phyloP scores from a whole-genome alignment of 2,113 vertebrate genomes.

The Boleophthalmus pectinirostris region DNA sequence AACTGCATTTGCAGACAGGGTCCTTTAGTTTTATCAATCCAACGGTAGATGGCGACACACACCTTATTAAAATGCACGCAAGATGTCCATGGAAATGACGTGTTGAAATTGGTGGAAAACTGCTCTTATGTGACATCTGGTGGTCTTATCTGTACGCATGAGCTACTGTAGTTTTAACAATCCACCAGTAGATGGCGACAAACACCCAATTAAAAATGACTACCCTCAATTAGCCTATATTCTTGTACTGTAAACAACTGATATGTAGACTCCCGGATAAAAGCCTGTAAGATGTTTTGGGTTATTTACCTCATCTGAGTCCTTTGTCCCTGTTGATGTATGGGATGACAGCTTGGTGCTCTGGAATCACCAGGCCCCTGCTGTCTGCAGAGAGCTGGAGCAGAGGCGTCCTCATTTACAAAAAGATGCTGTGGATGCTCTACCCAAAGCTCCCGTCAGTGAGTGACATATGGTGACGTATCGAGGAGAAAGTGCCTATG shows the following conservation, averaged over 20 bases:
- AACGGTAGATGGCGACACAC: constrained; percentile 52
- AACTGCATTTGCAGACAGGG: too few relatives aligned
- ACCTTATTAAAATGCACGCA: not conserved
- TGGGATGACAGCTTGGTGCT: constrained; percentile 28
- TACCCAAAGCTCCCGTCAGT: constrained; percentile 45
- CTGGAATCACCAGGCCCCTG: constrained; percentile 37
- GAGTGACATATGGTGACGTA: constrained; percentile 66
- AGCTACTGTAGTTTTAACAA: too few relatives aligned
- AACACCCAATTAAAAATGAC: too few relatives aligned
- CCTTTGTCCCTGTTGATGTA: constrained; percentile 60
- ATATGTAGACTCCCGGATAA: too few relatives aligned
- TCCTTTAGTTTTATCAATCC: not conserved
- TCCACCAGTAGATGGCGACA: too few relatives aligned
- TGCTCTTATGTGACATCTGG: too few relatives aligned
- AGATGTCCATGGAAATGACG: not conserved
- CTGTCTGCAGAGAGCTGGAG: not conserved
- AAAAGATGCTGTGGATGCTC: constrained; percentile 57
- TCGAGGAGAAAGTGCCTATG: constrained; percentile 43
- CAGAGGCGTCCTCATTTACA: constrained; percentile 60
- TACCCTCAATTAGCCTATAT: too few relatives aligned
- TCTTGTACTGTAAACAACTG: too few relatives aligned
- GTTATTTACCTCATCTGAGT: constrained; percentile 26
- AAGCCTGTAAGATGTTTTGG: too few relatives aligned
- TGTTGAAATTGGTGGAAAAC: too few relatives aligned
- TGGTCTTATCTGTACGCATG: too few relatives aligned